These are phyloP conservation scores for Pocillopora damicornis DNA, from an alignment of 64 coral and sea anemone species.

Conservation along the genomic window DNA sequence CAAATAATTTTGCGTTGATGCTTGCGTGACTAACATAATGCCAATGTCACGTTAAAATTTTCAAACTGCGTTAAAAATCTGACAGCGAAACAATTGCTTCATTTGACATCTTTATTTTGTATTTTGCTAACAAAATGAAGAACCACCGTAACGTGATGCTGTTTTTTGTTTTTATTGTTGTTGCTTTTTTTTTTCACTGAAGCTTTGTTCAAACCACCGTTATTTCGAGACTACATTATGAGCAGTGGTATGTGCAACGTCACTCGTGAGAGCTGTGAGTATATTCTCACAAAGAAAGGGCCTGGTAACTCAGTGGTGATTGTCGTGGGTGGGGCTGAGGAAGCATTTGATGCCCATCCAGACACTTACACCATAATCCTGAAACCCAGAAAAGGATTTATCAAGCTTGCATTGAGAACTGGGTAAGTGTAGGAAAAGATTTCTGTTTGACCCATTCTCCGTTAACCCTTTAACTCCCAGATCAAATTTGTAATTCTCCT, in stretches of 20 bases:
- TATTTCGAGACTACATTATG: slow-evolving; percentile 99
- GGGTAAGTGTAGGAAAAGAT: slow-evolving; percentile 47
- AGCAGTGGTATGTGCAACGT: slow-evolving; percentile 89
- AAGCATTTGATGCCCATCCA: slow-evolving; percentile 96
- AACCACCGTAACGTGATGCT: no score
- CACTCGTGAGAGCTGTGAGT: slow-evolving; percentile 92
- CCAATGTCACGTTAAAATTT: no score
- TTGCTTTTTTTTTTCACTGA: neutral
- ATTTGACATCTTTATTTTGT: no score
- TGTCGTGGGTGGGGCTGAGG: slow-evolving; percentile 89
- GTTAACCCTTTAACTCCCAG: no score
- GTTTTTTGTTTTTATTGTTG: no score
- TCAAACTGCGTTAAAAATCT: no score
- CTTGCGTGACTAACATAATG: no score
- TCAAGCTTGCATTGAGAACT: slow-evolving; percentile 87
- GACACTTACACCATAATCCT: slow-evolving; percentile 71
- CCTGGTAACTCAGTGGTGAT: slow-evolving; percentile 94
- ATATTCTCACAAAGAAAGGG: slow-evolving; percentile 79
- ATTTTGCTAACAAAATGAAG: no score
- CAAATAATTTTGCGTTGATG: no score
- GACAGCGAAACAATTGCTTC: no score
- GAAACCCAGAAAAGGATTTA: slow-evolving; percentile 88
- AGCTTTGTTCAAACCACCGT: slow-evolving; percentile 94
- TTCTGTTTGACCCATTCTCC: neutral
- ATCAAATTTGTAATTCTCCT: no score